Percentiles rank a stretch among this genome's conserved stretches.
Evolutionary conservation across 2,113 vertebrate genomes (phyloP).

Genomic region (Dasyprocta punctata): DNA sequence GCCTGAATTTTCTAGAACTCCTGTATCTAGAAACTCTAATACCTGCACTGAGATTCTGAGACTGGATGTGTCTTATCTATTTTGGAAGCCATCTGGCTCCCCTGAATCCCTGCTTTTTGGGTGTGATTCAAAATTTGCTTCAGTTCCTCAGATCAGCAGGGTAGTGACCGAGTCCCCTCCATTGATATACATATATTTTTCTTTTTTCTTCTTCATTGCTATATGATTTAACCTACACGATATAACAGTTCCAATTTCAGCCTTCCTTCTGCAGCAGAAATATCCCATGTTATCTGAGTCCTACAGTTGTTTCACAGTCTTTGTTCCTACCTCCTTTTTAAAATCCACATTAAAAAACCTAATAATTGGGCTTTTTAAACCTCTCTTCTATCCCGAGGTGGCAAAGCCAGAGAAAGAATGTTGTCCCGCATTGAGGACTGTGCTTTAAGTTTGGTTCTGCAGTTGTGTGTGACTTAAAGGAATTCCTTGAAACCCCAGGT

Average conservation of each 20-base stretch:
- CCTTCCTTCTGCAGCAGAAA: background rate
- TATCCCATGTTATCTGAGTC: constrained; percentile 35
- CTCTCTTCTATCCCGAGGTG: background rate
- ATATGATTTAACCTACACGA: constrained; percentile 27
- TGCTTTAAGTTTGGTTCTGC: background rate
- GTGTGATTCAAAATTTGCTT: constrained; percentile 36
- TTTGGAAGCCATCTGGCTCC: constrained; percentile 29
- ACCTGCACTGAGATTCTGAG: constrained; percentile 39
- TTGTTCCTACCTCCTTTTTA: constrained; percentile 31
- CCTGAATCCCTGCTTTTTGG: constrained; percentile 15
- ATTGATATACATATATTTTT: constrained; percentile 16
- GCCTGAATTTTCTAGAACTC: constrained; percentile 25
- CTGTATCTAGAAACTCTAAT: constrained; percentile 57
- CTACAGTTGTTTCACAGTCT: background rate
- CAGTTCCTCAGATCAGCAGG: constrained; percentile 40
- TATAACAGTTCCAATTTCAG: constrained; percentile 34
- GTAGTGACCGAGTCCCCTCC: background rate
- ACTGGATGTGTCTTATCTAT: constrained; percentile 43
- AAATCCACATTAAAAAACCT: constrained; percentile 33
- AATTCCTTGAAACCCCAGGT: background rate
- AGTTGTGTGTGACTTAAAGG: constrained; percentile 4
- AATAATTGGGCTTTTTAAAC: constrained; percentile 11
- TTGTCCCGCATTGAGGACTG: background rate
- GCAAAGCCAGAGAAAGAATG: background rate
- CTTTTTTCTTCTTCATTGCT: background rate